Percentiles rank a stretch among this genome's conserved stretches.
Conservation (phyloP, 2,888 invertebrate genomes). For the Bedellia somnulentella region DNA sequence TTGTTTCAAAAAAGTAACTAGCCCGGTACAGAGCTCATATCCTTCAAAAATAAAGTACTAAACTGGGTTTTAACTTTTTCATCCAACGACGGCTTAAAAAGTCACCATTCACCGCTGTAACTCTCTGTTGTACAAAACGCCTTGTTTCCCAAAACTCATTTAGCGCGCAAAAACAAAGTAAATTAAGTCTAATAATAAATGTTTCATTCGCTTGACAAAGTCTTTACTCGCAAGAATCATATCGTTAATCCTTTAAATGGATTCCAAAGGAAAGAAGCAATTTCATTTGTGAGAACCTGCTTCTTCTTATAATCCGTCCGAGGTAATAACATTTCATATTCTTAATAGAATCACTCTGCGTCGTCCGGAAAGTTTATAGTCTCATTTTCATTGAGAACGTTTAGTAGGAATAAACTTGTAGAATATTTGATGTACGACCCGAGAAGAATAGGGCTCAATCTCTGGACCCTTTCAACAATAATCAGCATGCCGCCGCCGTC, state of each 20-base stretch:
- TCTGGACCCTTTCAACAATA: conserved; percentile 29
- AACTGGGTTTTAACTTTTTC: background rate
- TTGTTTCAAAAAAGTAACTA: too few species aligned
- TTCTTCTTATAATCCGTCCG: conserved; percentile 59
- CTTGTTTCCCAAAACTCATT: too few species aligned
- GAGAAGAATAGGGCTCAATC: conserved; percentile 30
- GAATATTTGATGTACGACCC: conserved; percentile 31
- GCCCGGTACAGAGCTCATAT: background rate
- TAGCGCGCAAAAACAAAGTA: too few species aligned
- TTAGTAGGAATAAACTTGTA: conserved; percentile 56
- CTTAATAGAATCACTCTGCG: conserved; percentile 60
- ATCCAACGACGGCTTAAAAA: too few species aligned
- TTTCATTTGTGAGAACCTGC: conserved; percentile 60
- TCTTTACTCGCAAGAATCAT: conserved; percentile 55
- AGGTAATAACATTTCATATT: conserved; percentile 62
- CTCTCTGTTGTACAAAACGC: too few species aligned
- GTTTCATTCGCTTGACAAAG: conserved; percentile 41
- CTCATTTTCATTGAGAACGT: conserved; percentile 59
- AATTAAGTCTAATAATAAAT: conserved; percentile 23
- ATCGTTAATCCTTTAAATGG: conserved; percentile 57
- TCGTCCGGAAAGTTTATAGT: conserved; percentile 58
- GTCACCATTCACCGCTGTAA: too few species aligned
- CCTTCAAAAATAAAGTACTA: background rate
- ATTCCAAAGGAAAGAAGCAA: conserved; percentile 58
- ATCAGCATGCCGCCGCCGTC: background rate